phyloP scores from a whole-genome alignment of 1,140 invertebrate genomes.

The Drosophila kurseongensis region DNA sequence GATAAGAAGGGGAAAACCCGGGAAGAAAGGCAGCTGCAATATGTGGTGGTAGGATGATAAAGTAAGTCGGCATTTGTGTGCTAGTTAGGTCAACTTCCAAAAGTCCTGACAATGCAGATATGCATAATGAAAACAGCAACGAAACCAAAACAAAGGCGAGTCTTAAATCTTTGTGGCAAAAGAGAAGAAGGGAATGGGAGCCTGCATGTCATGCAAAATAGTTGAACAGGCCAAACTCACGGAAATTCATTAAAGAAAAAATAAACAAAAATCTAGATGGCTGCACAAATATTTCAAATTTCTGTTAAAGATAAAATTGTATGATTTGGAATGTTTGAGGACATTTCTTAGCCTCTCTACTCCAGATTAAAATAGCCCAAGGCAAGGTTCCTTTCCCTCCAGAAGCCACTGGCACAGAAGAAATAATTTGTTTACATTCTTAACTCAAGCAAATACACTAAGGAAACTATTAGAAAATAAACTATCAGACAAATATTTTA shows the following conservation, averaged over 20 bases:
- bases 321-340: background rate
- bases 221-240: conserved; percentile 10
- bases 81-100: conserved; percentile 34
- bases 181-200: background rate
- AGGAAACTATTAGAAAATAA: too few relatives aligned
- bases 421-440: too few relatives aligned
- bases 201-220: conserved; percentile 12
- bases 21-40: conserved; percentile 9
- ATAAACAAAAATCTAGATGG: conserved; percentile 1
- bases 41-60: conserved; percentile 23
- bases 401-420: too few relatives aligned
- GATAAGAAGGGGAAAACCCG: background rate
- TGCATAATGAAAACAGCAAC: conserved; percentile 30
- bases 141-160: conserved; percentile 27
- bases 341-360: background rate
- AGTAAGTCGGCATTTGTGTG: conserved; percentile 23
- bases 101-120: conserved; percentile 42
- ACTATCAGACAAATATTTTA: background rate
- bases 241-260: conserved; percentile 11
- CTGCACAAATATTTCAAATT: conserved; percentile 18
- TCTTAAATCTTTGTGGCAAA: conserved; percentile 22
- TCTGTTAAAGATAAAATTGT: background rate
- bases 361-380: too few relatives aligned
- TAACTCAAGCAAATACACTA: too few relatives aligned
- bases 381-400: too few relatives aligned